These are phyloP conservation scores for Enteromius viviparus DNA, from an alignment of 2,797 vertebrate species.

Conservation along the genomic window DNA sequence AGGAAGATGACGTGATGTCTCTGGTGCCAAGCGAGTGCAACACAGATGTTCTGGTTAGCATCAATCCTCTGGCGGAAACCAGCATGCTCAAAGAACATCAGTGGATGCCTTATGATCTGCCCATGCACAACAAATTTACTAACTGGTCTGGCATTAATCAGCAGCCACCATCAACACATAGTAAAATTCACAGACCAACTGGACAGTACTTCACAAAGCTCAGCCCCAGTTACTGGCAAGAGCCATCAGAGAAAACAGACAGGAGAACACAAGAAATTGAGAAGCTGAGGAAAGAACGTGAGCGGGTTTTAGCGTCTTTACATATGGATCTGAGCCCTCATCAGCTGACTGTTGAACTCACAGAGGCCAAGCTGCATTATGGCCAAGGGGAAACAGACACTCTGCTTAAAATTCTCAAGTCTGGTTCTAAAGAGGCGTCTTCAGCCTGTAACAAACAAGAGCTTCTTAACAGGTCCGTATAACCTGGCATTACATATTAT, in stretches of 20 bases:
- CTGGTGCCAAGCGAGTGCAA: conserved; percentile 82
- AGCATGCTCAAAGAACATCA: conserved; percentile 55
- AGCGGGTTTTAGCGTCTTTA: conserved; percentile 85
- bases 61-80: conserved; percentile 61
- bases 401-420: conserved; percentile 84
- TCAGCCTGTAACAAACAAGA: conserved; percentile 68
- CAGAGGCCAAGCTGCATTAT: conserved; percentile 89
- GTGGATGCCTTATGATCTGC: conserved; percentile 77
- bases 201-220: conserved; percentile 13
- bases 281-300: conserved; percentile 79
- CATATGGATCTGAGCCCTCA: conserved; percentile 79
- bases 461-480: conserved; percentile 73
- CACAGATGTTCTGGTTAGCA: conserved; percentile 83
- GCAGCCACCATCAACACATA: conserved; percentile 57
- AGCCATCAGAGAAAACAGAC: conserved; percentile 46
- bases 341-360: conserved; percentile 87
- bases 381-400: conserved; percentile 89
- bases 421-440: conserved; percentile 70
- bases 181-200: conserved; percentile 51
- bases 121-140: conserved; percentile 91
- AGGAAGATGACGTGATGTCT: conserved; percentile 71
- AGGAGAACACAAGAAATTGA: conserved; percentile 79
- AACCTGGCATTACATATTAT: background rate
- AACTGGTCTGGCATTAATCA: conserved; percentile 87
- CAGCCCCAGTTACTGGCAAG: conserved; percentile 28